Evolutionary conservation across 1,140 invertebrate species (phyloP), one percentile per base, ranked within the genome.

Genomic region (Lasioglossum albipes): DNA sequence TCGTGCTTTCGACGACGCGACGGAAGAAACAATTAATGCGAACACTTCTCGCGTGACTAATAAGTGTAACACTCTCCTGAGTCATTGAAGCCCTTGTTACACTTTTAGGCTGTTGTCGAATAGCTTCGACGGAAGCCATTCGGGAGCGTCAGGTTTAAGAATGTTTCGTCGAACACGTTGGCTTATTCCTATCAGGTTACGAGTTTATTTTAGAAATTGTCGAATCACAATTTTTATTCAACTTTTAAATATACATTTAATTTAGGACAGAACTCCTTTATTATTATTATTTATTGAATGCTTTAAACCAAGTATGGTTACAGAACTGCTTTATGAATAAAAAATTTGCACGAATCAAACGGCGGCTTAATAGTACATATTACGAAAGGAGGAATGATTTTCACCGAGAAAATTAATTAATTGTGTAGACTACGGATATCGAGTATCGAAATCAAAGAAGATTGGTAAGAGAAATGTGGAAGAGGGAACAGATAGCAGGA

Each of bases 1-100:
- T 52, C 9, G 68, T 27, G n/a, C 45, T 72, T 72, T 78, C 72
- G 31, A 68, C 36, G 36, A 36, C 36, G 59, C 45, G n/a, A 64
- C 76, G 68, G 59, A 64, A 54, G 68, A 65, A 52, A 78, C 68
- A 78, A 78, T 78, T 78, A 78, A 72, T 68, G 68, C 9, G 52
- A 64, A 64, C 27, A 22, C 31, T 64, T 36, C 76, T 61, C 59
- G 68, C 54, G 68, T 45, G 68, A 65, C 76, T 64, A 59, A 78
- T 72, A 71, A 78, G 41, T 52, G 31, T 36, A 36, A 36, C 62
- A 16, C 42, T 42, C 22, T 71, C 42, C 20, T 54, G 76, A 64
- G 42, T 72, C 57, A 64, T 31, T 22, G 59, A 64, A 78, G 49
- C 67, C 75, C 27, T 7, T 52, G 59, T 62, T 62, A 70, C 67